Evolutionary conservation across 1,140 invertebrate genomes (phyloP), one percentile per base, ranked within the genome.

Genomic region (Calephelis virginiensis): DNA sequence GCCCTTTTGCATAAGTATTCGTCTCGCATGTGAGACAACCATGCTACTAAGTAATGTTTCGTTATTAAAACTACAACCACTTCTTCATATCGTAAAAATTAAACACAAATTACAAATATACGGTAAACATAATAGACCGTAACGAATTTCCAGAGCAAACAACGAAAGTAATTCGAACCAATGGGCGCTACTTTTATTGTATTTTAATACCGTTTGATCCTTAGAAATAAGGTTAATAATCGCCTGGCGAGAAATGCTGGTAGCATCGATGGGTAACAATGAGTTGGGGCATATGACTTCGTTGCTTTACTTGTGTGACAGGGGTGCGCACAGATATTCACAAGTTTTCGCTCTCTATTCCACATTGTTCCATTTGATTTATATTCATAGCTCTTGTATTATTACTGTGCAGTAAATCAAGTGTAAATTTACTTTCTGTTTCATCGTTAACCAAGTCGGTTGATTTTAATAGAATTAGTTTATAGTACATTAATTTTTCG

Each of bases 141-240:
- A 86, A 89, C 88, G 88, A 88, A 90, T 90, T 89, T 90, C 77
- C 81, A 90, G 87, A 87, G 86, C 80, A 90, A 90, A 90, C 86
- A 90, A 86, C 83, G 83, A 76, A 70, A 68, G 87, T 79, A 87
- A 90, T 80, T 80, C 72, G 83, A 90, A 73, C 69, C 82, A 73
- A 80, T 83, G 82, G 83, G 85, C 85, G 82, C 86, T 79, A 78
- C 77, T 71, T 63, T 37, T 60, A 67, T 64, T 45, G 50, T 46
- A 45, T 46, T 38, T 67, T 64, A 12, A 70, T 45, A 56, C 11
- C 45, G 59, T 61, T 62, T 82, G 76, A 70, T n/a, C 12, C 37
- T 9, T 49, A 1, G 9, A 0, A 0, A 63, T 75, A 83, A 64
- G 66, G 70, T 64, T 48, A n/a, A 77, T 66, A 69, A 61, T 80